A percentile compares a stretch with the other conserved stretches of the same genome.
phyloP scores from a whole-genome alignment of 2,888 invertebrate genomes.

The Villa cingulata region DNA sequence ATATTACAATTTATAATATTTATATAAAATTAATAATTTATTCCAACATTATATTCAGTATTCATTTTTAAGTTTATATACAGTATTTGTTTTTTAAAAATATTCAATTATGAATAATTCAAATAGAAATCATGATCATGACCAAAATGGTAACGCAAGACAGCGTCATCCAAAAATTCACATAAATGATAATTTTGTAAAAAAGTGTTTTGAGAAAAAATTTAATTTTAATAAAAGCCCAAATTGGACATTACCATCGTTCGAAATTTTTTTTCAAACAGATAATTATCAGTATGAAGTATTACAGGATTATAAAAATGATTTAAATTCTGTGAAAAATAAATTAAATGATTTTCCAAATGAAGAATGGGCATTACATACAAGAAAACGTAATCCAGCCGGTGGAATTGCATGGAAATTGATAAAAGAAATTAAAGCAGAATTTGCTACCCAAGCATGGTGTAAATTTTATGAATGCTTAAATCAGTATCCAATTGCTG shows the following conservation, averaged over 20 bases:
- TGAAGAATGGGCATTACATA: slow-evolving; percentile 73
- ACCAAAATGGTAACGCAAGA: too few relatives aligned
- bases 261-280: slow-evolving; percentile 25
- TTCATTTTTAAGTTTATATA: too few relatives aligned
- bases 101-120: too few relatives aligned
- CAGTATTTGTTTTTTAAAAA: too few relatives aligned
- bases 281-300: slow-evolving; percentile 34
- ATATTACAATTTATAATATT: too few relatives aligned
- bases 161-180: too few relatives aligned
- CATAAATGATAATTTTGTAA: too few relatives aligned
- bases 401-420: slow-evolving; percentile 42
- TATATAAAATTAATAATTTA: too few relatives aligned
- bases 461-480: slow-evolving; percentile 83
- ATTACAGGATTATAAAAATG: slow-evolving; percentile 45
- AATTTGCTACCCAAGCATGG: slow-evolving; percentile 83
- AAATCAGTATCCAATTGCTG: slow-evolving; percentile 45
- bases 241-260: slow-evolving; percentile 23
- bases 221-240: slow-evolving; percentile 19
- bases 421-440: slow-evolving; percentile 48
- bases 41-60: too few relatives aligned
- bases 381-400: slow-evolving; percentile 57
- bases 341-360: slow-evolving; percentile 64
- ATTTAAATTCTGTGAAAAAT: slow-evolving; percentile 64
- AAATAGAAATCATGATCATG: too few relatives aligned
- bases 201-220: slow-evolving; percentile 28